phyloP scores from a whole-genome alignment of 2,888 invertebrate species.

The Drepana falcataria region DNA sequence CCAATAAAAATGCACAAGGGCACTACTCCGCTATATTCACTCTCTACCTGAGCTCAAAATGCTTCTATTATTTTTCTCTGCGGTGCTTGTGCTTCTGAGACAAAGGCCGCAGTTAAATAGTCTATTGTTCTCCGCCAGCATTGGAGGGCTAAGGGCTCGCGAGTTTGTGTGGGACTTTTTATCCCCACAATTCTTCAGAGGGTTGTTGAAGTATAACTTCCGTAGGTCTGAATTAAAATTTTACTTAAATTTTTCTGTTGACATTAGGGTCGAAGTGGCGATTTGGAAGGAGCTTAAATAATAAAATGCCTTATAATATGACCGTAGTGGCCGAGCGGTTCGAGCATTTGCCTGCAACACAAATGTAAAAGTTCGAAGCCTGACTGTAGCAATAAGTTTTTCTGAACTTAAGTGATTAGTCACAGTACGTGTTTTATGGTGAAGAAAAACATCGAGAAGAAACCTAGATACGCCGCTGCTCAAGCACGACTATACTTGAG shows the following conservation, averaged over 20 bases:
- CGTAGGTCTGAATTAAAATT: constrained; percentile 6
- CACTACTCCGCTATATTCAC: not conserved
- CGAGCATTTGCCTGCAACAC: no score
- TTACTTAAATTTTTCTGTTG: not conserved
- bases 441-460: no score
- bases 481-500: no score
- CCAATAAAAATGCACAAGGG: not conserved
- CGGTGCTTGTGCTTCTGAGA: constrained; percentile 23
- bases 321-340: no score
- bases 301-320: no score
- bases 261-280: not conserved
- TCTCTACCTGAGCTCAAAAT: not conserved
- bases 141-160: constrained; percentile 31
- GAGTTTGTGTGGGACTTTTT: constrained; percentile 48
- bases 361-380: no score
- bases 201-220: constrained; percentile 13
- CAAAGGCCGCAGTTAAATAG: constrained; percentile 63
- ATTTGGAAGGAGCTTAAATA: no score
- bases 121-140: constrained; percentile 54
- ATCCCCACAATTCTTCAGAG: constrained; percentile 19
- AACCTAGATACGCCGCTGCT: no score
- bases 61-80: not conserved
- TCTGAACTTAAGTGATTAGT: no score
- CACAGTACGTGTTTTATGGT: no score
- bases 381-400: no score